Conservation (phyloP, 35 echinoderm and acorn worm genomes). For the Apostichopus californicus region DNA sequence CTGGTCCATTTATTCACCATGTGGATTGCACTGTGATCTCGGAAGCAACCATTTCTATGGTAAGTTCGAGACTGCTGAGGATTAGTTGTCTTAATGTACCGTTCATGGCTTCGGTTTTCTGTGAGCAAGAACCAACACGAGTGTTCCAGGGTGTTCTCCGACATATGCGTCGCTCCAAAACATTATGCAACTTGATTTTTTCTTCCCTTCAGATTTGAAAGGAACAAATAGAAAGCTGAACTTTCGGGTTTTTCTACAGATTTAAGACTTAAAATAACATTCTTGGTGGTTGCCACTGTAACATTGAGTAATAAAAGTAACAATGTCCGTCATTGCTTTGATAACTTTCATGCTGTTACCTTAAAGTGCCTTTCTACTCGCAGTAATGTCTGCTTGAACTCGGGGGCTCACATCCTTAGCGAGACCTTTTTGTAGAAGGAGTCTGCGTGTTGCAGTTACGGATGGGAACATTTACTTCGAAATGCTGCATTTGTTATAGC, state of each 20-base stretch:
- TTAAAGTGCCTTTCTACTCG: neutral
- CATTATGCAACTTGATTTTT: too few relatives aligned
- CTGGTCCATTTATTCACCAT: conserved; percentile 45
- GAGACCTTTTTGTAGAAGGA: neutral
- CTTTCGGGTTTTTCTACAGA: neutral
- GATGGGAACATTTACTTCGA: neutral
- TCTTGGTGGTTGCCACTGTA: conserved; percentile 40
- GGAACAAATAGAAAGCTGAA: neutral
- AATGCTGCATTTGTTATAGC: neutral
- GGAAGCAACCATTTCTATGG: conserved; percentile 18
- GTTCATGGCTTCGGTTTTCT: conserved; percentile 60
- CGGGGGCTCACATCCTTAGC: conserved; percentile 6
- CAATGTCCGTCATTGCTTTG: neutral
- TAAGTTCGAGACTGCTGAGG: conserved; percentile 48
- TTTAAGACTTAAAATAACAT: neutral
- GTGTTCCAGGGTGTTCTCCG: too few relatives aligned
- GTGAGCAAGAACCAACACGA: neutral
- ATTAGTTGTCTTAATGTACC: conserved; percentile 55
- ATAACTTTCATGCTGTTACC: neutral
- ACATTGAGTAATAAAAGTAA: conserved; percentile 14
- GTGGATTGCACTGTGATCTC: conserved; percentile 70
- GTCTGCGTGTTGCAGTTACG: neutral
- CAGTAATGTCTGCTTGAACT: conserved; percentile 16
- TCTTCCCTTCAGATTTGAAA: too few relatives aligned
- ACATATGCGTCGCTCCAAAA: too few relatives aligned